Evolutionary conservation across 2,888 invertebrate genomes (phyloP), one percentile per base, ranked within the genome.

Genomic region (Spisula solida): DNA sequence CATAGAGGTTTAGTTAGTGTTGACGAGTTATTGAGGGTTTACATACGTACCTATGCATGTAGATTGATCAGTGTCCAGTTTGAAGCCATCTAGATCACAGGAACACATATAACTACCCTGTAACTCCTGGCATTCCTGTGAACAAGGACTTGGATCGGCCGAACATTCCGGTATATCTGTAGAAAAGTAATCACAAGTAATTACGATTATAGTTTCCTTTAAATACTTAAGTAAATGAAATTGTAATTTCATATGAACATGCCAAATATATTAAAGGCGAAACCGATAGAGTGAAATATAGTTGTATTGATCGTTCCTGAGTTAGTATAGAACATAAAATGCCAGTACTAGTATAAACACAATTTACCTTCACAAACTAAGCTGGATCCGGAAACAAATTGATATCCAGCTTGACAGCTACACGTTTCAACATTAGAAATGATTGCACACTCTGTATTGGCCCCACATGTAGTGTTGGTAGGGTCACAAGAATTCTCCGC

Each of bases 391-490:
- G 85, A 18, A 4, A 75, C 82, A 81, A 90, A 90, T 66, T 90
- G 41, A 83, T 83, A 93, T 18, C 93, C 93, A 1, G 86, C 31
- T 47, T 88, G 81, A 88, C 93, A 93, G 20, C 81, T 81, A 84
- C 93, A 93, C 2, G 70, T 82, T 31, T 89, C 89, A 0, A 66
- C 70, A 0, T 80, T 51, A 25, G 79, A 79, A 1, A 88, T 66
- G 5, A 90, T 81, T 6, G 89, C 66, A 83, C 93, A 93, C 75
- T 86, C 90, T 41, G 90, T 80, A n/a, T 90, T 90, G 12, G 83
- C 82, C 14, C 78, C 84, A 86, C 92, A 92, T 4, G 86, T 66
- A 34, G 81, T 82, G 16, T 66, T 80, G 20, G 10, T 31, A 16
- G 85, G 25, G 1, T 34, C 55, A 85, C 90, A 90, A 18, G 70